These are phyloP conservation scores for Pogonomyrmex barbatus DNA, from an alignment of 1,140 invertebrate genomes.

Conservation along the genomic window DNA sequence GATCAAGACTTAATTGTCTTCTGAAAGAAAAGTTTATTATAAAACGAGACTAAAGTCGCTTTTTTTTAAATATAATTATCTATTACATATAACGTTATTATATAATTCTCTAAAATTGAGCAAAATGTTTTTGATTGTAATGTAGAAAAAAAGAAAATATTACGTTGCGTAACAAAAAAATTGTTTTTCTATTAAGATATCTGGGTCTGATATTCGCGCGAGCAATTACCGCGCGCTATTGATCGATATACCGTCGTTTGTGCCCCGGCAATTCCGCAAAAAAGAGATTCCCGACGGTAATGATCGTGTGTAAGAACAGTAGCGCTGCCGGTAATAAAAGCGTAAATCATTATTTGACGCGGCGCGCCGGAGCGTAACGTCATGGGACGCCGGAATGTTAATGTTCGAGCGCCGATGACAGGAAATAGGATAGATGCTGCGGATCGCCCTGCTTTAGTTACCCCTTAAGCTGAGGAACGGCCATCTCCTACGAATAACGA, in stretches of 20 bases:
- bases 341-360: conserved; percentile 62
- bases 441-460: conserved; percentile 29
- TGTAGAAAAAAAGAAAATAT: background rate
- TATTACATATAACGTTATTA: background rate
- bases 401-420: conserved; percentile 49
- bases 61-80: background rate
- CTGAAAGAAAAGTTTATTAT: background rate
- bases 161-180: background rate
- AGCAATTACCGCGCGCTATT: conserved; percentile 42
- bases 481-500: conserved; percentile 51
- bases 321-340: conserved; percentile 64
- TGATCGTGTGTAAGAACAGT: conserved; percentile 61
- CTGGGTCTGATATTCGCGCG: conserved; percentile 27
- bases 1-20: conserved; percentile 62
- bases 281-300: conserved; percentile 50
- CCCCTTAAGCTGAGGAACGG: conserved; percentile 18
- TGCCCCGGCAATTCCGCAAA: conserved; percentile 33
- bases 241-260: conserved; percentile 36
- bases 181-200: conserved; percentile 4
- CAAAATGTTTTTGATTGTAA: conserved; percentile 7
- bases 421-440: conserved; percentile 48
- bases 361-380: conserved; percentile 55
- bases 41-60: conserved; percentile 21
- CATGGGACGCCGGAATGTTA: conserved; percentile 61
- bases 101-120: background rate